phyloP scores from a whole-genome alignment of 1,140 invertebrate genomes.

The Heliconius hermathena region DNA sequence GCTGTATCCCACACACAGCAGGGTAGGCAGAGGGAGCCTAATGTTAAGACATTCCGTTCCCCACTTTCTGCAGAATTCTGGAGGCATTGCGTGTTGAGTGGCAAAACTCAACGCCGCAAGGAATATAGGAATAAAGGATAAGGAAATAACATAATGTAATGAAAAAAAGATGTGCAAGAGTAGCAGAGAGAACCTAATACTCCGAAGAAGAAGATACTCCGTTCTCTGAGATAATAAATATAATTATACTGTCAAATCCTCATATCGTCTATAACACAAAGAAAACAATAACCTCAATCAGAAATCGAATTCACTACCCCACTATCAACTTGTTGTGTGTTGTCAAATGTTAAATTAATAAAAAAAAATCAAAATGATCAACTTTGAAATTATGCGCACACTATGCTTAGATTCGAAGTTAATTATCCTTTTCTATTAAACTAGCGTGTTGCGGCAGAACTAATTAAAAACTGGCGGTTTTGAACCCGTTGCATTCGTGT shows the following conservation, averaged over 20 bases:
- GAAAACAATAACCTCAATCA: neutral
- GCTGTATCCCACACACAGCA: no score
- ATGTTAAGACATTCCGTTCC: no score
- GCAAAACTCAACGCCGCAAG: no score
- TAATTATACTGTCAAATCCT: no score
- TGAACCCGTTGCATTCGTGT: slow-evolving; percentile 7
- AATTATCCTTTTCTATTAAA: slow-evolving; percentile 5
- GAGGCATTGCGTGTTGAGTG: no score
- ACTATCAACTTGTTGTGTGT: neutral
- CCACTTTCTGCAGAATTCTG: no score
- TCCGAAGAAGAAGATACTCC: no score
- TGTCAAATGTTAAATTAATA: neutral
- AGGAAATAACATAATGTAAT: neutral
- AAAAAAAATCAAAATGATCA: neutral
- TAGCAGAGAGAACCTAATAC: no score
- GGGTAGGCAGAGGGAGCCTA: no score
- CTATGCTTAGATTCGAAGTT: slow-evolving; percentile 4
- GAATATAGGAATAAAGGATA: no score
- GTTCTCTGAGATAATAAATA: no score
- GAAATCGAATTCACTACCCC: neutral
- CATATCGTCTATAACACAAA: no score
- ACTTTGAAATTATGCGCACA: neutral
- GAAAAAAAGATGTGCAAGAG: neutral
- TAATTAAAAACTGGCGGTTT: slow-evolving; percentile 6
- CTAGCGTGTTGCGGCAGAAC: neutral